These are phyloP conservation scores for Poeciliopsis prolifica DNA, from an alignment of 2,113 vertebrate genomes.

Conservation along the genomic window DNA sequence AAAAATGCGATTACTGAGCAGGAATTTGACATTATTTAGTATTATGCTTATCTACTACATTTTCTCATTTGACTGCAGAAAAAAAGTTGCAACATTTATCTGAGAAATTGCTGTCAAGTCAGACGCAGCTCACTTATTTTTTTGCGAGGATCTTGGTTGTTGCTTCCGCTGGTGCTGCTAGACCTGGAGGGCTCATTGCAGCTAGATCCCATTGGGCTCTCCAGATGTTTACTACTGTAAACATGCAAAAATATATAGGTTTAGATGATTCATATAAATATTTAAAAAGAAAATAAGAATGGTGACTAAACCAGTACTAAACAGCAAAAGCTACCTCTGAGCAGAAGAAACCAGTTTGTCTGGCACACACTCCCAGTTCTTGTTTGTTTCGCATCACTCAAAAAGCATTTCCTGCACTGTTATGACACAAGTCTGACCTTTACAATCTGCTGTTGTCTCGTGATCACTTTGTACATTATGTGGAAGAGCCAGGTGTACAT, in stretches of 20 bases:
- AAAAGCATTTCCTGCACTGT: constrained; percentile 27
- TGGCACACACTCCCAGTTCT: constrained; percentile 48
- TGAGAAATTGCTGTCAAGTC: not conserved
- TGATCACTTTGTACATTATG: constrained; percentile 26
- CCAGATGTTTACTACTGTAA: constrained; percentile 63
- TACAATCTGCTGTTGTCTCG: constrained; percentile 24
- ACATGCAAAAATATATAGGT: constrained; percentile 1
- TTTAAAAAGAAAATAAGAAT: not conserved
- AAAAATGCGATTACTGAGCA: not conserved
- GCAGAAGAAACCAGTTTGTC: constrained; percentile 51
- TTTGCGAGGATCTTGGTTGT: constrained; percentile 75
- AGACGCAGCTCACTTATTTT: constrained; percentile 81
- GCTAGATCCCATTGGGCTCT: constrained; percentile 56
- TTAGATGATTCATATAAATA: not conserved
- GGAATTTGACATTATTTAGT: not conserved
- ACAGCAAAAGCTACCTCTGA: constrained; percentile 18
- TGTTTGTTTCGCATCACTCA: constrained; percentile 23
- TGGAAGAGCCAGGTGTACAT: constrained; percentile 16
- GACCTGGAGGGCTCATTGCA: constrained; percentile 59
- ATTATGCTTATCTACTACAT: not conserved
- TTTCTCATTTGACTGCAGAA: not conserved
- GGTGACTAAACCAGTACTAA: not conserved
- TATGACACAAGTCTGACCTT: constrained; percentile 23
- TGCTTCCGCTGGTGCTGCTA: constrained; percentile 49
- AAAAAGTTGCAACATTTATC: not conserved